Percentiles rank a stretch among this genome's conserved stretches.
Conservation (phyloP, 1,140 invertebrate species). For the Pygmarrhopalites habei region DNA sequence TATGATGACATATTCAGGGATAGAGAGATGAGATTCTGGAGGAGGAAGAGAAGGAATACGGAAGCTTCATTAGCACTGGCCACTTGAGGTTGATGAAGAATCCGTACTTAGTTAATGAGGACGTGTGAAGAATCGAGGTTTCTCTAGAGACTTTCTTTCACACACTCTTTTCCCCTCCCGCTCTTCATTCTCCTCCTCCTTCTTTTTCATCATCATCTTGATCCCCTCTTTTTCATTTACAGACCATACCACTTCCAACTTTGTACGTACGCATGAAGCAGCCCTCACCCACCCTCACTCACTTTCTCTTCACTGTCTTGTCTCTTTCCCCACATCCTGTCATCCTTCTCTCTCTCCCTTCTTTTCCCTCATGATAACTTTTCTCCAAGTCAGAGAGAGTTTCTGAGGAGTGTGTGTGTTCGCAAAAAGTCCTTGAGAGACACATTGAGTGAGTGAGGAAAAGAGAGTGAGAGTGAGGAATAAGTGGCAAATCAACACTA, state of each 20-base stretch:
- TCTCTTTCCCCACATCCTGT: too few relatives aligned
- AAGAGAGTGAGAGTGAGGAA: background rate
- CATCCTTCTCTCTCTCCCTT: too few relatives aligned
- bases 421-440: background rate
- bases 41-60: background rate
- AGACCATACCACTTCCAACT: background rate
- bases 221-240: background rate
- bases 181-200: background rate
- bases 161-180: background rate
- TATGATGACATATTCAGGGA: too few relatives aligned
- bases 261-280: background rate
- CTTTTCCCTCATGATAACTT: background rate
- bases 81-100: constrained; percentile 24
- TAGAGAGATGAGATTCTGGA: too few relatives aligned
- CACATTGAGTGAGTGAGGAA: background rate
- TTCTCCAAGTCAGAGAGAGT: background rate
- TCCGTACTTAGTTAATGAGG: constrained; percentile 18
- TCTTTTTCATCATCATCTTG: background rate
- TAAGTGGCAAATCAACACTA: constrained; percentile 5
- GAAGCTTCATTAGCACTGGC: constrained; percentile 7
- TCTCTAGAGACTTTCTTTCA: constrained; percentile 14
- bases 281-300: background rate
- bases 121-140: constrained; percentile 17
- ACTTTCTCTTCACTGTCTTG: too few relatives aligned
- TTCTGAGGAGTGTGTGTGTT: background rate